Evolutionary conservation across 2,113 vertebrate genomes (phyloP).

Genomic region (Tachysurus vachellii): DNA sequence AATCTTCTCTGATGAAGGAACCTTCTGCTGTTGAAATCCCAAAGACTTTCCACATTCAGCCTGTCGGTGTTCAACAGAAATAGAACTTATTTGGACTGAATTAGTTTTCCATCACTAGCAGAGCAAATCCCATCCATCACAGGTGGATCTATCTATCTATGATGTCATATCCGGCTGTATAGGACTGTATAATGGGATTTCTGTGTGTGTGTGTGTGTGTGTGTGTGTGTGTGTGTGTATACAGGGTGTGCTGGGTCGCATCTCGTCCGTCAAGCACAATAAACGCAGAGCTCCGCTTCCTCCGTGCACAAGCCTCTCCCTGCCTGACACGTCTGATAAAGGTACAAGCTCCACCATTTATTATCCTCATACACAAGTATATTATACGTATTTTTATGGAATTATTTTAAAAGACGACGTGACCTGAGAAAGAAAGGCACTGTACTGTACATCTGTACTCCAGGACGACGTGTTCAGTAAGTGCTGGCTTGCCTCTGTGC

Average conservation of each 20-base stretch:
- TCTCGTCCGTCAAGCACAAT: constrained; percentile 71
- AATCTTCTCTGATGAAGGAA: background rate
- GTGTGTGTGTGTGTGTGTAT: constrained; percentile 43
- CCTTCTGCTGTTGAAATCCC: background rate
- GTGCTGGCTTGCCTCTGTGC: constrained; percentile 30
- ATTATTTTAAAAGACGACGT: background rate
- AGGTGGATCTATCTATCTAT: no score
- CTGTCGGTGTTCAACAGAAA: no score
- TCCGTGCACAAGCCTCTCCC: constrained; percentile 61
- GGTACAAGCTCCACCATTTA: constrained; percentile 45
- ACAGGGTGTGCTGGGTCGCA: constrained; percentile 59
- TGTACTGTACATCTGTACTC: background rate
- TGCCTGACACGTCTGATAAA: constrained; percentile 60
- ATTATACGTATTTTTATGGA: no score
- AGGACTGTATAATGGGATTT: no score
- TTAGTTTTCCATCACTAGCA: no score
- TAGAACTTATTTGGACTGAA: no score
- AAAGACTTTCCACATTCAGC: no score
- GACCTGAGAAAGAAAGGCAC: background rate
- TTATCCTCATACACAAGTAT: background rate
- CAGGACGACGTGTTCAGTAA: background rate
- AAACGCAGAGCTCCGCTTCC: constrained; percentile 89
- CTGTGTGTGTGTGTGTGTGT: constrained; percentile 12
- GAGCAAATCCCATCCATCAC: no score
- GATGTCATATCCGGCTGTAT: no score